phyloP scores from a whole-genome alignment of 2,888 invertebrate species.

The Eupelmus urozonus region DNA sequence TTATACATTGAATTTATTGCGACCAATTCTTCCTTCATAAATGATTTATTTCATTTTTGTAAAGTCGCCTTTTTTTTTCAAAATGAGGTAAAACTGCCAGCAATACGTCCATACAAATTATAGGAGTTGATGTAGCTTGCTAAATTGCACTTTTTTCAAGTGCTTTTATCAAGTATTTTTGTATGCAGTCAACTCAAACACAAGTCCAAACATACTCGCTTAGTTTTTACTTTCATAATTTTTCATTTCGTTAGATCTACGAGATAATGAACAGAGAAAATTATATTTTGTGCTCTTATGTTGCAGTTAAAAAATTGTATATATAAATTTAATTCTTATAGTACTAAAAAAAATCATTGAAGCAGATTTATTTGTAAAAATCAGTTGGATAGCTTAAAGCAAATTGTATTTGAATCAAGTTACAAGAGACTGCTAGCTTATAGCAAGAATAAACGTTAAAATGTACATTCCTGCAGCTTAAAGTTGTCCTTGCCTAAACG shows the following conservation, averaged over 20 bases:
- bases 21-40: slow-evolving; percentile 49
- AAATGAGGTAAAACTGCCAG: slow-evolving; percentile 54
- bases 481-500: slow-evolving; percentile 58
- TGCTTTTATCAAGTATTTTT: slow-evolving; percentile 46
- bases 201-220: slow-evolving; percentile 54
- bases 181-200: slow-evolving; percentile 51
- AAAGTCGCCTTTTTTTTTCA: slow-evolving; percentile 50
- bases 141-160: slow-evolving; percentile 37
- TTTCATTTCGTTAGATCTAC: slow-evolving; percentile 54
- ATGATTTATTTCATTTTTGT: slow-evolving; percentile 56
- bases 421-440: slow-evolving; percentile 61
- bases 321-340: slow-evolving; percentile 58
- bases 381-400: slow-evolving; percentile 59
- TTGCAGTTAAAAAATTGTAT: slow-evolving; percentile 57
- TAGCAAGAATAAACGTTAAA: slow-evolving; percentile 60
- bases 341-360: slow-evolving; percentile 34
- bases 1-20: slow-evolving; percentile 42
- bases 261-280: slow-evolving; percentile 50
- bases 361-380: slow-evolving; percentile 55
- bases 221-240: slow-evolving; percentile 59
- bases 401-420: slow-evolving; percentile 60
- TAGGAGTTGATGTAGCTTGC: slow-evolving; percentile 42
- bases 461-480: slow-evolving; percentile 61
- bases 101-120: slow-evolving; percentile 55
- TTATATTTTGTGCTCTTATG: slow-evolving; percentile 55